Evolutionary conservation across 1,140 invertebrate genomes (phyloP).

Genomic region (Trachymyrmex cornetzi): DNA sequence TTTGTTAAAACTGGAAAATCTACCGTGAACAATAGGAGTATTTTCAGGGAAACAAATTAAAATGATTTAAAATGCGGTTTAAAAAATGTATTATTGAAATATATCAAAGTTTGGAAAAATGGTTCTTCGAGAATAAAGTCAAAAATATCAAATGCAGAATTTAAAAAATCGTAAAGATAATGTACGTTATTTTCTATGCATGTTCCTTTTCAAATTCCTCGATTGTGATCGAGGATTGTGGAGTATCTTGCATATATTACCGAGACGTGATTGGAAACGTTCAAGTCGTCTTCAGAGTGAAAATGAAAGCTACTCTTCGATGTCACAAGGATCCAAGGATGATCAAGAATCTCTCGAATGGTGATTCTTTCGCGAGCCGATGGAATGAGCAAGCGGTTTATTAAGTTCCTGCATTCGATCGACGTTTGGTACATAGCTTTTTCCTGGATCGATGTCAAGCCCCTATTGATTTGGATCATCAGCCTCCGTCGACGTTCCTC

Average conservation of each 20-base stretch:
- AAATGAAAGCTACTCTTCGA: constrained; percentile 33
- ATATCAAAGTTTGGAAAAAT: constrained; percentile 2
- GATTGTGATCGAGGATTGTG: not conserved
- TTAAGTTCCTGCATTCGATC: constrained; percentile 82
- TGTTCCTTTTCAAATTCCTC: not conserved
- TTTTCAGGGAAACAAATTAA: not conserved
- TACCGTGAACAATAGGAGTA: not conserved
- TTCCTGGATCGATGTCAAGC: constrained; percentile 86
- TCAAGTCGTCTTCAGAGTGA: constrained; percentile 30
- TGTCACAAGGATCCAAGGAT: constrained; percentile 84
- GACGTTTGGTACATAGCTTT: constrained; percentile 73
- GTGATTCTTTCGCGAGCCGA: constrained; percentile 84
- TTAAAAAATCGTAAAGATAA: not conserved
- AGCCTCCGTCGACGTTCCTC: constrained; percentile 88
- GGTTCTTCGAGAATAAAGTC: not conserved
- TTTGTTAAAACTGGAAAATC: constrained; percentile 7
- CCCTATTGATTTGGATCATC: constrained; percentile 89
- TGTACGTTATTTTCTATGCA: not conserved
- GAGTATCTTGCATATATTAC: constrained; percentile 36
- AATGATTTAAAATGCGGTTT: not conserved
- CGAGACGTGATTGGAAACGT: constrained; percentile 42
- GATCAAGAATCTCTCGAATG: constrained; percentile 84
- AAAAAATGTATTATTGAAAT: constrained; percentile 44
- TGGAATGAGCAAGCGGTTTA: constrained; percentile 85
- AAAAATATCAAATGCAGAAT: not conserved